Evolutionary conservation across 2,888 invertebrate genomes (phyloP).

Genomic region (Megamerina dolium): DNA sequence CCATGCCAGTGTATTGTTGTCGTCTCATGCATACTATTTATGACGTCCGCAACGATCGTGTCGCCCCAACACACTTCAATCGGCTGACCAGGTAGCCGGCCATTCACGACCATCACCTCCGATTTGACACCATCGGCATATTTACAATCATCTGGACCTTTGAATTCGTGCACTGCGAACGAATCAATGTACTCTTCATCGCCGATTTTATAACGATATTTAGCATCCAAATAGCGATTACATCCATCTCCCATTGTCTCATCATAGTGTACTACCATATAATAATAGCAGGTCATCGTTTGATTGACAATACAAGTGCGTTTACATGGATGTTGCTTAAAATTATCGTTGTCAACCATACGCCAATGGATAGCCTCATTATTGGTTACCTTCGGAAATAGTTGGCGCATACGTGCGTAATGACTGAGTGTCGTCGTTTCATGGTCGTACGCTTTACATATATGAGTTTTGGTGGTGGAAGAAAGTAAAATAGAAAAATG

Average conservation of each 20-base stretch:
- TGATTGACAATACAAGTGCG: conserved; percentile 33
- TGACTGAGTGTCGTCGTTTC: conserved; percentile 9
- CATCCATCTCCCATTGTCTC: conserved; percentile 40
- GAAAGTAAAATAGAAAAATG: background rate
- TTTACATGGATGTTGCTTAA: conserved; percentile 36
- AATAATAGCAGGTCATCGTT: conserved; percentile 41
- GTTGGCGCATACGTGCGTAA: conserved; percentile 30
- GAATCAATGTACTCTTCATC: conserved; percentile 32
- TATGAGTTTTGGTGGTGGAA: conserved; percentile 1
- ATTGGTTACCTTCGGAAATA: conserved; percentile 31
- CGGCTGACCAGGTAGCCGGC: conserved; percentile 32
- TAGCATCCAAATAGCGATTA: conserved; percentile 30
- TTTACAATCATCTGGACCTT: conserved; percentile 32
- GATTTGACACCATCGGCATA: conserved; percentile 37
- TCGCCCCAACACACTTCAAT: conserved; percentile 43
- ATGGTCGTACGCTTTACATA: too few species aligned
- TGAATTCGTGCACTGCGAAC: conserved; percentile 15
- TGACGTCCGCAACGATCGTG: conserved; percentile 39
- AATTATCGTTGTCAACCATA: conserved; percentile 24
- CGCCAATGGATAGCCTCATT: conserved; percentile 32
- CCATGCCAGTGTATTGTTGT: conserved; percentile 46
- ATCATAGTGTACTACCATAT: conserved; percentile 40
- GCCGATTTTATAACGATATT: conserved; percentile 29
- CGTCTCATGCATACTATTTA: conserved; percentile 38
- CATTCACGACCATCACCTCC: conserved; percentile 38